phyloP scores from a whole-genome alignment of 2,797 vertebrate genomes.

The Sphaeramia orbicularis region DNA sequence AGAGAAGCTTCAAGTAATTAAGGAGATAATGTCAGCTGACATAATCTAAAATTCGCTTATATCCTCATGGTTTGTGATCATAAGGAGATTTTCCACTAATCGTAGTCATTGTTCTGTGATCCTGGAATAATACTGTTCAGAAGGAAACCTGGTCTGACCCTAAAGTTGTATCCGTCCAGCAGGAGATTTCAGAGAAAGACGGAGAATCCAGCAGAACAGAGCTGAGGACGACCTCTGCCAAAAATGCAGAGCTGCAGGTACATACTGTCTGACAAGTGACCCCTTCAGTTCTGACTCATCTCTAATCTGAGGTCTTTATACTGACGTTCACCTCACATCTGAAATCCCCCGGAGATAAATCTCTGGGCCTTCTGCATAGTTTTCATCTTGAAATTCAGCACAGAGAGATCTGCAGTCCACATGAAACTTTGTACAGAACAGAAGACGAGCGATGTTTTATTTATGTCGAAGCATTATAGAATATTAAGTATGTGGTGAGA shows the following conservation, averaged over 20 bases:
- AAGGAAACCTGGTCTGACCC: constrained; percentile 40
- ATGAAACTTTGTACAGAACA: constrained; percentile 1
- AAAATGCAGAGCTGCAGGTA: constrained; percentile 78
- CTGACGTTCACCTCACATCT: constrained; percentile 36
- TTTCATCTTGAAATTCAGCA: constrained; percentile 31
- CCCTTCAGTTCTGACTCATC: constrained; percentile 35
- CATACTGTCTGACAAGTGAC: constrained; percentile 57
- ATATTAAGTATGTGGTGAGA: constrained; percentile 23
- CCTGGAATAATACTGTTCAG: constrained; percentile 53
- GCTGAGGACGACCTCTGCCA: constrained; percentile 42
- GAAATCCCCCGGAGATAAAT: constrained; percentile 16
- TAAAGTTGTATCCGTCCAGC: constrained; percentile 22
- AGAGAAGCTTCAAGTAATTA: constrained; percentile 46
- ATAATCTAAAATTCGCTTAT: constrained; percentile 32
- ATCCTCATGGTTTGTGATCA: constrained; percentile 55
- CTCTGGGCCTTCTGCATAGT: constrained; percentile 14
- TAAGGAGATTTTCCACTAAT: constrained; percentile 46
- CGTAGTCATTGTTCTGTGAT: constrained; percentile 43
- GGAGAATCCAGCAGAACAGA: constrained; percentile 38
- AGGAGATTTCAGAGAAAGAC: constrained; percentile 34
- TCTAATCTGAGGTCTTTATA: constrained; percentile 45
- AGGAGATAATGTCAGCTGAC: constrained; percentile 35
- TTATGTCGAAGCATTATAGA: constrained; percentile 24
- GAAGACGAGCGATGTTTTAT: constrained; percentile 20
- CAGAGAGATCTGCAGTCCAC: constrained; percentile 25